Percentiles rank a stretch among this genome's conserved stretches.
Evolutionary conservation across 1,140 invertebrate species (phyloP).

Genomic region (Drosophila watanabei): DNA sequence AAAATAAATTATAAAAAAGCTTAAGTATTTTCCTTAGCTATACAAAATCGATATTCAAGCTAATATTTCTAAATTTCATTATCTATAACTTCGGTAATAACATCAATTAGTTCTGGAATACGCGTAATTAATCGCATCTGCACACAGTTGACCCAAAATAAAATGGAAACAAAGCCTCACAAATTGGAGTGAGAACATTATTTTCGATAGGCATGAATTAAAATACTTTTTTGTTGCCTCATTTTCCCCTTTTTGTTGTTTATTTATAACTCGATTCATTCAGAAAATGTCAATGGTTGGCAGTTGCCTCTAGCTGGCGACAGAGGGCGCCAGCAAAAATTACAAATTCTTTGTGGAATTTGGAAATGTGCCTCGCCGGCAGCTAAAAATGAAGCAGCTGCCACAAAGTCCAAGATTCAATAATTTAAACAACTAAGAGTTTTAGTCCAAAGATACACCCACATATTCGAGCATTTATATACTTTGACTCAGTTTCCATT

Average conservation of each 20-base stretch:
- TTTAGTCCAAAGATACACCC: conserved; percentile 1
- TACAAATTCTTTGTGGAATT: conserved; percentile 6
- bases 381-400: conserved; percentile 23
- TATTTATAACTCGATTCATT: conserved; percentile 44
- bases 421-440: conserved; percentile 26
- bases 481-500: conserved; percentile 32
- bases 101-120: conserved; percentile 6
- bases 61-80: not conserved
- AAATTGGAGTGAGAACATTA: conserved; percentile 50
- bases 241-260: conserved; percentile 5
- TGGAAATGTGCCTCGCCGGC: conserved; percentile 1
- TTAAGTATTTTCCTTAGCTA: not conserved
- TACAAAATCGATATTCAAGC: not conserved
- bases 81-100: conserved; percentile 8
- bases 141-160: not conserved
- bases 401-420: conserved; percentile 10
- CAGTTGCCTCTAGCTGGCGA: not conserved
- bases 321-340: conserved; percentile 27
- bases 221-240: conserved; percentile 21
- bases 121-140: conserved; percentile 1
- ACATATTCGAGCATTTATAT: not conserved
- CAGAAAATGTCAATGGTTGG: conserved; percentile 40
- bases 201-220: conserved; percentile 39
- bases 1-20: not conserved
- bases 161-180: not conserved